Evolutionary conservation across 2,113 vertebrate genomes (phyloP).

Genomic region (Daboia siamensis): DNA sequence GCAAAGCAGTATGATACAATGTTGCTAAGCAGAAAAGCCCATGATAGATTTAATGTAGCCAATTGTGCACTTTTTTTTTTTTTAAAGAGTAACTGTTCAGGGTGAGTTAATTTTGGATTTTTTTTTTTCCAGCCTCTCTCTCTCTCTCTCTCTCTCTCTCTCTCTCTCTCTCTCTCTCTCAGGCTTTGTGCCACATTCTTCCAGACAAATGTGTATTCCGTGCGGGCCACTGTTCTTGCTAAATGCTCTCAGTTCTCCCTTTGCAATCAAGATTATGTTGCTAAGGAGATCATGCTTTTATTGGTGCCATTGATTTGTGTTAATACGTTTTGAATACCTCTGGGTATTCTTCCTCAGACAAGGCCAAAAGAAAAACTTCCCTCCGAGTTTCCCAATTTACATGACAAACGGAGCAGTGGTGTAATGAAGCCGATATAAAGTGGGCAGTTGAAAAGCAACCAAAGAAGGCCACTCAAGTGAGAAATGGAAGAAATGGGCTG

Average conservation of each 20-base stretch:
- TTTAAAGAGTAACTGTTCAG: slow-evolving; percentile 95
- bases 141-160: slow-evolving; percentile 48
- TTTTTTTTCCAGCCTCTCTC: slow-evolving; percentile 77
- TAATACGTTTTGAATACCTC: slow-evolving; percentile 99
- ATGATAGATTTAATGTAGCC: slow-evolving; percentile 89
- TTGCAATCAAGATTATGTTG: slow-evolving; percentile 99
- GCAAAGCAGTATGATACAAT: slow-evolving; percentile 81
- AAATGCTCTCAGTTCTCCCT: slow-evolving; percentile 89
- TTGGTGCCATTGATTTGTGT: slow-evolving; percentile 99
- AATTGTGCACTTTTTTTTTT: slow-evolving; percentile 84
- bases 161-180: slow-evolving; percentile 65
- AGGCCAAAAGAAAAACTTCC: slow-evolving; percentile 90
- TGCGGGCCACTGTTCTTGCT: slow-evolving; percentile 83
- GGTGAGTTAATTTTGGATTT: slow-evolving; percentile 98
- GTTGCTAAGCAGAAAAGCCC: slow-evolving; percentile 80
- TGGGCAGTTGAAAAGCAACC: slow-evolving; percentile 83
- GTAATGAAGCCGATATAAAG: slow-evolving; percentile 87
- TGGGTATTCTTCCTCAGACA: slow-evolving; percentile 89
- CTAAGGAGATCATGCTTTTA: slow-evolving; percentile 99
- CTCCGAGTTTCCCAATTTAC: slow-evolving; percentile 92
- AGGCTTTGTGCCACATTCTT: slow-evolving; percentile 89
- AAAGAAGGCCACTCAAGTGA: slow-evolving; percentile 99
- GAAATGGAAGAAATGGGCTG: slow-evolving; percentile 93
- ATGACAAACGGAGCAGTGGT: slow-evolving; percentile 91
- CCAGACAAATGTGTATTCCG: slow-evolving; percentile 85